Percentiles rank a stretch among this genome's conserved stretches.
phyloP scores from a whole-genome alignment of 2,888 invertebrate genomes.

The Elegia similella region DNA sequence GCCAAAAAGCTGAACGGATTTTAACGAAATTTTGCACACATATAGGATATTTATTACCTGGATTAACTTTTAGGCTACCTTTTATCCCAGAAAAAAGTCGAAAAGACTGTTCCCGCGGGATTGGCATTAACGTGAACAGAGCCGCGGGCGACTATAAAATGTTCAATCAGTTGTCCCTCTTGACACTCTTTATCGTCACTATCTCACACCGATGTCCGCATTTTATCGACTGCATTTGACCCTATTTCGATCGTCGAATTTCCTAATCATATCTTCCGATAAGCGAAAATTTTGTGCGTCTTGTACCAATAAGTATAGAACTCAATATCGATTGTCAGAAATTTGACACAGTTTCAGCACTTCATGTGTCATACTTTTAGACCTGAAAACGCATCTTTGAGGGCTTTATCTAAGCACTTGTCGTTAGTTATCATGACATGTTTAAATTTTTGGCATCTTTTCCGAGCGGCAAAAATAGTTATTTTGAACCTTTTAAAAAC shows the following conservation, averaged over 20 bases:
- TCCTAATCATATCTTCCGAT: conserved; percentile 51
- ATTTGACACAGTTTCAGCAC: conserved; percentile 47
- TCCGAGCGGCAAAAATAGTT: background rate
- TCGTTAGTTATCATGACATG: background rate
- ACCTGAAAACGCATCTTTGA: conserved; percentile 26
- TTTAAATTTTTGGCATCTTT: background rate
- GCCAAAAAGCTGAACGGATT: too few relatives aligned
- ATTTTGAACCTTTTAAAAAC: too few relatives aligned
- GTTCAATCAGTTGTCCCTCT: conserved; percentile 13
- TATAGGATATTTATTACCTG: too few relatives aligned
- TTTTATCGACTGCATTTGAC: conserved; percentile 64
- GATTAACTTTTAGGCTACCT: too few relatives aligned
- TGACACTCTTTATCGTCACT: conserved; percentile 30
- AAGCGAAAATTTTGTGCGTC: conserved; percentile 34
- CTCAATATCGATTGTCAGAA: conserved; percentile 30
- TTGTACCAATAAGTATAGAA: conserved; percentile 33
- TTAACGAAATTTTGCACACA: too few relatives aligned
- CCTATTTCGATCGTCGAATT: conserved; percentile 56
- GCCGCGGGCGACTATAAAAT: background rate
- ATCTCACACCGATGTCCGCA: conserved; percentile 40
- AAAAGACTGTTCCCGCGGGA: too few relatives aligned
- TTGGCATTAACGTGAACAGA: too few relatives aligned
- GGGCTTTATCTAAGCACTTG: conserved; percentile 1
- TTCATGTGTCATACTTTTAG: conserved; percentile 38
- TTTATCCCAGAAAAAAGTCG: too few relatives aligned